Conservation (phyloP, 2,797 vertebrate species). For the Rhinella marina region DNA sequence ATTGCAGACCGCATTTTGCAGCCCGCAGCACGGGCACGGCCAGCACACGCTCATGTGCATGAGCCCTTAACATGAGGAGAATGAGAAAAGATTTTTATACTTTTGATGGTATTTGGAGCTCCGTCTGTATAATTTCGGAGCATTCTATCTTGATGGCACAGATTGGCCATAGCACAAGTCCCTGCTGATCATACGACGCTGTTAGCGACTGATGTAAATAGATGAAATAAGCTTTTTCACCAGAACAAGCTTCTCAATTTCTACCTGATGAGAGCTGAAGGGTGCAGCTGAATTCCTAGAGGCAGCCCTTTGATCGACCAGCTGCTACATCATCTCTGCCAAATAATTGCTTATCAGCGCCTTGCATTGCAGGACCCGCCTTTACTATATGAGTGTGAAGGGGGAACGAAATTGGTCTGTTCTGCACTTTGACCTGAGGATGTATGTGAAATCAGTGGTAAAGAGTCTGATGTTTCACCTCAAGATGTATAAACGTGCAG, state of each 20-base stretch:
- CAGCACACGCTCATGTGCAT: too few relatives aligned
- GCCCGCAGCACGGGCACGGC: too few relatives aligned
- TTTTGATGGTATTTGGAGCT: neutral
- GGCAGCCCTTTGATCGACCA: conserved; percentile 42
- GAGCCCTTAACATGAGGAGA: too few relatives aligned
- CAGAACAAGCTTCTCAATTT: conserved; percentile 42
- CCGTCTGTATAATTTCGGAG: neutral
- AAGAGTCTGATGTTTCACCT: neutral
- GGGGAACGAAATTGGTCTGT: neutral
- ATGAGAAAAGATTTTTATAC: neutral
- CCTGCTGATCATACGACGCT: neutral
- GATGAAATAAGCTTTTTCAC: conserved; percentile 20
- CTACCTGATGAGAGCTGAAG: conserved; percentile 53
- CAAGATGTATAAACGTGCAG: neutral
- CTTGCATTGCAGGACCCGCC: conserved; percentile 1
- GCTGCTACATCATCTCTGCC: conserved; percentile 37
- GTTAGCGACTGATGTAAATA: conserved; percentile 22
- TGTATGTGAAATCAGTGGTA: neutral
- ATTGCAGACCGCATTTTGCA: too few relatives aligned
- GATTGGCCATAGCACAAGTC: neutral
- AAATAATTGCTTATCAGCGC: conserved; percentile 35
- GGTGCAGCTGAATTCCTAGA: conserved; percentile 42
- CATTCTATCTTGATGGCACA: neutral
- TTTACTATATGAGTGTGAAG: neutral
- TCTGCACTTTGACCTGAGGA: neutral